Percentiles rank a stretch among this genome's conserved stretches.
These are phyloP conservation scores for Bostrychus sinensis DNA, from an alignment of 2,113 vertebrate genomes.

Conservation along the genomic window DNA sequence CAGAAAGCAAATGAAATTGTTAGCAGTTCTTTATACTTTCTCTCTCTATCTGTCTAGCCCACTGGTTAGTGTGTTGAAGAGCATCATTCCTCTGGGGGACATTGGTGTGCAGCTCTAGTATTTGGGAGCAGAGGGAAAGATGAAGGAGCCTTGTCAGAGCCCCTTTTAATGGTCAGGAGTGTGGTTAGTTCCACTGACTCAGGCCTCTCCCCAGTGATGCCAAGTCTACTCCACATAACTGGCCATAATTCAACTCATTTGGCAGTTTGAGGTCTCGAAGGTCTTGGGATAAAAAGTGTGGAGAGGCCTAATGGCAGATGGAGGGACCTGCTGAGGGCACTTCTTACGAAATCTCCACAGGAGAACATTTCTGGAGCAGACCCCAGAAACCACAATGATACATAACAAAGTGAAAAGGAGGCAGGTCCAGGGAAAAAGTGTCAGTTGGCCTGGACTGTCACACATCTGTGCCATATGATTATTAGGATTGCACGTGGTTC, in stretches of 20 bases:
- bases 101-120: slow-evolving; percentile 55
- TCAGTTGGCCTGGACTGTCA: background rate
- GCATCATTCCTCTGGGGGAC: slow-evolving; percentile 62
- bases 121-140: slow-evolving; percentile 70
- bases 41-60: slow-evolving; percentile 29
- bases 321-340: slow-evolving; percentile 71
- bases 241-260: slow-evolving; percentile 83
- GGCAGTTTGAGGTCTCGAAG: slow-evolving; percentile 82
- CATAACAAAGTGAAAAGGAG: slow-evolving; percentile 48
- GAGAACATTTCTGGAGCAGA: slow-evolving; percentile 74
- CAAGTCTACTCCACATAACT: slow-evolving; percentile 80
- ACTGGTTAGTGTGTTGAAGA: slow-evolving; percentile 38
- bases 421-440: background rate
- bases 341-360: slow-evolving; percentile 71
- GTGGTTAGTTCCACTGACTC: slow-evolving; percentile 80
- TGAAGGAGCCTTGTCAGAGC: slow-evolving; percentile 81
- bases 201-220: slow-evolving; percentile 74
- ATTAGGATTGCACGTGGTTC: too few relatives aligned
- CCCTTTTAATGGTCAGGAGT: slow-evolving; percentile 84
- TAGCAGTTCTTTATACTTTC: slow-evolving; percentile 29
- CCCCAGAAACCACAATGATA: slow-evolving; percentile 66
- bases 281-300: slow-evolving; percentile 79
- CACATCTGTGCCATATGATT: background rate
- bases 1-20: background rate
- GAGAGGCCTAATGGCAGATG: slow-evolving; percentile 77